Evolutionary conservation across 30 jellyfish, hydroid and myxozoan species (phyloP), one percentile per base, ranked within the genome.

Genomic region (Rhopilema esculentum): DNA sequence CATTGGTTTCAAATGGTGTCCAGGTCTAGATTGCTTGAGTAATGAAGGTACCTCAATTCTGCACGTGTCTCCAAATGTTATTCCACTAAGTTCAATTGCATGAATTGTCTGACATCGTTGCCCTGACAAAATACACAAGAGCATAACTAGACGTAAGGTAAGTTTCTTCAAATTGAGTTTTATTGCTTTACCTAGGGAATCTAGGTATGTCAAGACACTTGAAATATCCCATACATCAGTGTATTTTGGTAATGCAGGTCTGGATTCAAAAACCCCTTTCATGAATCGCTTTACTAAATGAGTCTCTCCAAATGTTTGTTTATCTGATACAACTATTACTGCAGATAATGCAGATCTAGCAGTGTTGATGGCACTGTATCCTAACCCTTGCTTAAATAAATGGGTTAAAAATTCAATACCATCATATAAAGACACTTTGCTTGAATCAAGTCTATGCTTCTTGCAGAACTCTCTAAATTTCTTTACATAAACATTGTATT

Each of bases 191-290:
- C 1, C 48, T 77, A 65, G 50, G 66, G 1, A 30, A 24, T 27
- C 15, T 22, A 84, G 1, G 27, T 84, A 61, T 30, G n/a, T 1
- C 23, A 82, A 77, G 8, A 82, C 77, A 4, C 31, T 24, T 8
- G 66, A 49, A 22, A 82, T 76, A 82, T 84, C 92, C 87, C 92
- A 84, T 28, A 53, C 49, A 22, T 53, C 73, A 2, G 25, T 71
- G 27, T 69, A 24, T 52, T 66, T 27, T 24, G 93, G 93, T 1
- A 83, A 71, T 4, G 80, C 29, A 21, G 79, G 87, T 70, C 87
- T 70, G 22, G 30, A 16, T 2, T 23, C 6, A 66, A 69, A 84
- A 19, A 84, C 79, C 9, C 93, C 93, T 70, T 66, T 84, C 87
- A 49, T 84, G 63, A 69, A 70, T 16, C 87, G 25, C 18, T 57